phyloP scores from a whole-genome alignment of 2,113 vertebrate genomes.

The Channa argus region DNA sequence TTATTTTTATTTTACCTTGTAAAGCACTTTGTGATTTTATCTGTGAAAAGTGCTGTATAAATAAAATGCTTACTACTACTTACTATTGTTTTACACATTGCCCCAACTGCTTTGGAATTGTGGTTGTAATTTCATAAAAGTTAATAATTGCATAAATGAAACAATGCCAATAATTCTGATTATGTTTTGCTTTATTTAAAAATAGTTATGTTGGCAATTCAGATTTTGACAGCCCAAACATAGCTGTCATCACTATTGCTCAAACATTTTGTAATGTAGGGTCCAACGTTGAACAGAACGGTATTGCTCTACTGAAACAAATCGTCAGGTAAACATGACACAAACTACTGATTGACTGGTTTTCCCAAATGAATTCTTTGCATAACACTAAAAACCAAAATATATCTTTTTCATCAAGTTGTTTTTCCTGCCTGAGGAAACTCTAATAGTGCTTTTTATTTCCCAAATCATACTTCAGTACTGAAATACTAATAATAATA shows the following conservation, averaged over 20 bases:
- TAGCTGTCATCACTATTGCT: neutral
- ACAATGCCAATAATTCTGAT: too few relatives aligned
- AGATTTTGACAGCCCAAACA: conserved; percentile 24
- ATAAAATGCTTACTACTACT: too few relatives aligned
- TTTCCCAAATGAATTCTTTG: conserved; percentile 21
- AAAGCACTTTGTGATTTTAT: too few relatives aligned
- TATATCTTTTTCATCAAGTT: conserved; percentile 51
- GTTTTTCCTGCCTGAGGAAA: conserved; percentile 22
- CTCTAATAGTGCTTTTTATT: conserved; percentile 9
- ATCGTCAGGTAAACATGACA: conserved; percentile 19
- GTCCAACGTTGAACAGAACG: conserved; percentile 25
- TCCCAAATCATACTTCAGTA: neutral
- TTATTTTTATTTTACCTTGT: too few relatives aligned
- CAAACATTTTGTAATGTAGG: conserved; percentile 13
- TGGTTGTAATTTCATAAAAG: too few relatives aligned
- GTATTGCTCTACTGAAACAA: conserved; percentile 2
- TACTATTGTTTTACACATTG: too few relatives aligned
- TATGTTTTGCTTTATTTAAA: neutral
- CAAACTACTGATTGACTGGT: conserved; percentile 39
- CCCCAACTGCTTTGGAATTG: too few relatives aligned
- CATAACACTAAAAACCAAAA: conserved; percentile 40
- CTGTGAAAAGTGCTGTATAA: too few relatives aligned
- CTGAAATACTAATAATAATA: conserved; percentile 17
- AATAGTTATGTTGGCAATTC: conserved; percentile 19
- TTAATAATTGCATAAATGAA: too few relatives aligned